A percentile compares a stretch with the other conserved stretches of the same genome.
phyloP scores from a whole-genome alignment of 2,888 invertebrate species.

The Archips xylosteana region DNA sequence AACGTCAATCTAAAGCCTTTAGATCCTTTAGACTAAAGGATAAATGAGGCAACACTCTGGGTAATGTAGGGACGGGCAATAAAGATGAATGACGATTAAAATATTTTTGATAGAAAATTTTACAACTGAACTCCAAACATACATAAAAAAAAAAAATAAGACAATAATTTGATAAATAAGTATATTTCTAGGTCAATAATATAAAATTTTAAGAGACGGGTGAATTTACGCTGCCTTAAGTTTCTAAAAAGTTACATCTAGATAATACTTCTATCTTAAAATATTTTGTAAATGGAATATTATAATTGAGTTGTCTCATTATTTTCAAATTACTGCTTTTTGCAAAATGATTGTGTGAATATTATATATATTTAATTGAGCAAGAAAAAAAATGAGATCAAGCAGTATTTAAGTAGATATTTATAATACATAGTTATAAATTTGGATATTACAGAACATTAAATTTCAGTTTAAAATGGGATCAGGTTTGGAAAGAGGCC shows the following conservation, averaged over 20 bases:
- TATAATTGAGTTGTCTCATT: constrained; percentile 57
- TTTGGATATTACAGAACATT: background rate
- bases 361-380: constrained; percentile 47
- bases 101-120: too few species aligned
- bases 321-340: constrained; percentile 35
- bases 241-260: constrained; percentile 74
- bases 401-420: background rate
- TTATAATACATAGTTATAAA: background rate
- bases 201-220: constrained; percentile 86
- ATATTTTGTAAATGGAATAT: constrained; percentile 84
- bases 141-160: constrained; percentile 60
- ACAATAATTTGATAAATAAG: constrained; percentile 82
- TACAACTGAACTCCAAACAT: too few species aligned
- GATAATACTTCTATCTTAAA: constrained; percentile 64
- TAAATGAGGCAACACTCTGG: too few species aligned
- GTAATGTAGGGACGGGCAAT: too few species aligned
- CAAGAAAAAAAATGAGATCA: constrained; percentile 50
- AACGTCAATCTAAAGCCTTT: too few species aligned
- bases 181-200: constrained; percentile 85
- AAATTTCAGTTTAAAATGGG: background rate
- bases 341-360: constrained; percentile 33
- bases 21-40: too few species aligned
- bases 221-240: constrained; percentile 82
- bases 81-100: too few species aligned
- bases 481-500: too few species aligned